Conservation (phyloP, 2,797 vertebrate genomes). For the Trematomus bernacchii region DNA sequence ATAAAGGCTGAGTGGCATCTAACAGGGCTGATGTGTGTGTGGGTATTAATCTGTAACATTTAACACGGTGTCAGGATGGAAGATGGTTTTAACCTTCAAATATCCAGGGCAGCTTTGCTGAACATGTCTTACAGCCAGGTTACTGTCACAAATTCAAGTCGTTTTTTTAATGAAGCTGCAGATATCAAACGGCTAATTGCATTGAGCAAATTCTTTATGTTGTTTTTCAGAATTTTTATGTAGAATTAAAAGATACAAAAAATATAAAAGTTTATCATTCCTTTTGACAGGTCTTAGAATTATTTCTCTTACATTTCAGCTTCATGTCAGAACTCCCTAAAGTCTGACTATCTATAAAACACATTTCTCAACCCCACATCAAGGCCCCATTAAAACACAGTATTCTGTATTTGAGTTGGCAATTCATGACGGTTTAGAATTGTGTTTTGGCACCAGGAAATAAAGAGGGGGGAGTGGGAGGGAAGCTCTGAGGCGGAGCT, state of each 20-base stretch:
- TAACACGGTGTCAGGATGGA: slow-evolving; percentile 56
- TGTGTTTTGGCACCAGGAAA: background rate
- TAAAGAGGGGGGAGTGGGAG: background rate
- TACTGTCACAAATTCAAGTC: background rate
- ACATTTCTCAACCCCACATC: background rate
- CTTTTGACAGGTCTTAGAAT: background rate
- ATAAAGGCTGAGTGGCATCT: slow-evolving; percentile 77
- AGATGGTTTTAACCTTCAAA: slow-evolving; percentile 46
- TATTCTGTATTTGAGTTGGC: background rate
- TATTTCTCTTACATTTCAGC: background rate
- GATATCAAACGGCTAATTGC: background rate
- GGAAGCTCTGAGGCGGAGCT: background rate
- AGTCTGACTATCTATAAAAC: too few species aligned
- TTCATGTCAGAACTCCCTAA: too few species aligned
- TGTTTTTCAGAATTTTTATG: background rate
- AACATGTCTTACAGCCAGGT: slow-evolving; percentile 15
- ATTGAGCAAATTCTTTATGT: background rate
- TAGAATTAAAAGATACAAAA: too few species aligned
- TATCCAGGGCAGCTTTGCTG: slow-evolving; percentile 34
- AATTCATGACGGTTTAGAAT: background rate
- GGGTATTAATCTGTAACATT: slow-evolving; percentile 70
- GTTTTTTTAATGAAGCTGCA: slow-evolving; percentile 20
- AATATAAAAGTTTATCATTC: too few species aligned
- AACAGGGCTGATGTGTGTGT: slow-evolving; percentile 51
- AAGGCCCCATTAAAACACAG: background rate